Conservation (phyloP, 2,888 invertebrate genomes). For the Stomorhina lunata region DNA sequence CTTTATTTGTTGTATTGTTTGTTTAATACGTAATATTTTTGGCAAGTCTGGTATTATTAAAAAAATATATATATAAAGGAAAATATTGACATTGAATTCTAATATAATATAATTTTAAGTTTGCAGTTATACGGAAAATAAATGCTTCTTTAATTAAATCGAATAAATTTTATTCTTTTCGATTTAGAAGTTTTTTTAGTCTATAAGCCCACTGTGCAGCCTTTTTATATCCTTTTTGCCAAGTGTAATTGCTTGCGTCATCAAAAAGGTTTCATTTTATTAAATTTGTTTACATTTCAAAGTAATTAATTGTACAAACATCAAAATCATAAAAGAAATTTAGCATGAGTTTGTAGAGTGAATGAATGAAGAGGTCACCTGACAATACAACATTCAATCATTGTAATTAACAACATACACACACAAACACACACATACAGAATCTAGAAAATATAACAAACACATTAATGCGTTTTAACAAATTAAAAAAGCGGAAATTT, state of each 20-base stretch:
- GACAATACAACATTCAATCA: slow-evolving; percentile 63
- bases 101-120: no score
- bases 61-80: not conserved
- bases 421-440: not conserved
- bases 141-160: no score
- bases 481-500: not conserved
- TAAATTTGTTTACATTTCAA: slow-evolving; percentile 63
- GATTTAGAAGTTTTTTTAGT: no score
- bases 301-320: slow-evolving; percentile 63
- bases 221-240: not conserved
- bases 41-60: not conserved
- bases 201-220: no score
- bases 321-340: slow-evolving; percentile 22
- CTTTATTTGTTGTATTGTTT: not conserved
- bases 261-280: slow-evolving; percentile 38
- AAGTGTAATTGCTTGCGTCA: not conserved
- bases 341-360: slow-evolving; percentile 2
- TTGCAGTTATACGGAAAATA: no score
- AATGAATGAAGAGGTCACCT: slow-evolving; percentile 50
- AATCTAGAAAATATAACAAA: not conserved
- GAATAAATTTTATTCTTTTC: no score
- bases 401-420: slow-evolving; percentile 57
- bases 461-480: no score
- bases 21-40: not conserved
- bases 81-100: no score